phyloP scores from a whole-genome alignment of 1,140 invertebrate genomes.

The Drosophila equinoxialis region DNA sequence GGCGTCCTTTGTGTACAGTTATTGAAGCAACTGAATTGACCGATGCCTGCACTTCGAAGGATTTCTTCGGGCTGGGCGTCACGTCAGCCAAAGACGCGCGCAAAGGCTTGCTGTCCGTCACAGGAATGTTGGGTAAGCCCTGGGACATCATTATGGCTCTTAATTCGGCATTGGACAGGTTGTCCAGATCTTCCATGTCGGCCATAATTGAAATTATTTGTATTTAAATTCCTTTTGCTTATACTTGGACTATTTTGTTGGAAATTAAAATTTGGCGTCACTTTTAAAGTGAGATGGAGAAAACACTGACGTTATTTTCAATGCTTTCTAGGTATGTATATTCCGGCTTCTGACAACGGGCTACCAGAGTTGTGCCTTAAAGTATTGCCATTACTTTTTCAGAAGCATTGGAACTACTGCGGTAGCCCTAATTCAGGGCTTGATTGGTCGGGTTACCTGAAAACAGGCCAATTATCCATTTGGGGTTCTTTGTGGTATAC shows the following conservation, averaged over 20 bases:
- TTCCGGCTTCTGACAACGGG: too few species aligned
- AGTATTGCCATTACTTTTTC: too few species aligned
- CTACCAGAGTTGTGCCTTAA: too few species aligned
- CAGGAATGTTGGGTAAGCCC: conserved; percentile 44
- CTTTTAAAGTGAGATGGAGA: conserved; percentile 45
- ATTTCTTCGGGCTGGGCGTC: conserved; percentile 51
- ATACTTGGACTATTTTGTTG: conserved; percentile 44
- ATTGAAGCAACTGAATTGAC: too few species aligned
- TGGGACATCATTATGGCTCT: conserved; percentile 64
- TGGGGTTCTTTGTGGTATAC: too few species aligned
- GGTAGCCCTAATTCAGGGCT: too few species aligned
- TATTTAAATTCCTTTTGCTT: background rate
- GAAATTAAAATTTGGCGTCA: conserved; percentile 75
- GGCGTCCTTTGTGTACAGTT: too few species aligned
- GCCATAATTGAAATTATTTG: conserved; percentile 43
- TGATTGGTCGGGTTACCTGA: too few species aligned
- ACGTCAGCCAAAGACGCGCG: conserved; percentile 51
- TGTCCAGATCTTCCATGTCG: conserved; percentile 65
- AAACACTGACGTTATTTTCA: too few species aligned
- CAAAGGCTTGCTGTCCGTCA: conserved; percentile 48
- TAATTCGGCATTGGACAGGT: conserved; percentile 64
- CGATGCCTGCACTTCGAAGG: conserved; percentile 40
- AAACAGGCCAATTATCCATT: too few species aligned
- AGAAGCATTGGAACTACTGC: too few species aligned
- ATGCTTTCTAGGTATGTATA: too few species aligned